These are phyloP conservation scores for Elgaria multicarinata DNA, from an alignment of 2,113 vertebrate species.

Conservation along the genomic window DNA sequence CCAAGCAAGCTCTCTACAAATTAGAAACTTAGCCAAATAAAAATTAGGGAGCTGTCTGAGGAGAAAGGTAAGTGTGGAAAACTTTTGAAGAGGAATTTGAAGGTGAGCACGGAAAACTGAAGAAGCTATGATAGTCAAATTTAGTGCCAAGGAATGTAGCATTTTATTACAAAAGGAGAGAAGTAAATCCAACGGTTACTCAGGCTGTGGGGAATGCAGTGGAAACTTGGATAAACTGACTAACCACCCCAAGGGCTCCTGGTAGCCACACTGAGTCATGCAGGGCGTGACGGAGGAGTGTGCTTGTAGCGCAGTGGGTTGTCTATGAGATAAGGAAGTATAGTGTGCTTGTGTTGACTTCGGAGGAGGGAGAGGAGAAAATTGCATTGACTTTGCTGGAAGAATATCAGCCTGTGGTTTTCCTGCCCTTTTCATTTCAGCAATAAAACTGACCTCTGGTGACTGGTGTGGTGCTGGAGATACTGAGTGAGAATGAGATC, in stretches of 20 bases:
- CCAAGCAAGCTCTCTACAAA: not conserved
- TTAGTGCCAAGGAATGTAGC: not conserved
- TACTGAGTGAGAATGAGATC: conserved; percentile 68
- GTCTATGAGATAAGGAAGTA: not conserved
- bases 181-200: not conserved
- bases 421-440: not conserved
- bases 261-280: not conserved
- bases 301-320: not conserved
- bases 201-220: not conserved
- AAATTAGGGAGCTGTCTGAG: not conserved
- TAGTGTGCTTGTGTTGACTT: not conserved
- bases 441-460: conserved; percentile 62
- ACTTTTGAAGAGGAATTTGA: not conserved
- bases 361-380: not conserved
- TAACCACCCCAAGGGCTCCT: not conserved
- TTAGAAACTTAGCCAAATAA: not conserved
- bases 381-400: not conserved
- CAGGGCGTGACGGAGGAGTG: no score
- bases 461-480: conserved; percentile 63
- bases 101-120: not conserved
- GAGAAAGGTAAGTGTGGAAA: not conserved
- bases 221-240: not conserved
- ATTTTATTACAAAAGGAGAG: not conserved
- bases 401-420: not conserved
- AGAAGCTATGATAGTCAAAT: not conserved